Evolutionary conservation across 37 sponge, comb jelly and placozoan genomes (phyloP).

Genomic region (Eunapius fragilis): DNA sequence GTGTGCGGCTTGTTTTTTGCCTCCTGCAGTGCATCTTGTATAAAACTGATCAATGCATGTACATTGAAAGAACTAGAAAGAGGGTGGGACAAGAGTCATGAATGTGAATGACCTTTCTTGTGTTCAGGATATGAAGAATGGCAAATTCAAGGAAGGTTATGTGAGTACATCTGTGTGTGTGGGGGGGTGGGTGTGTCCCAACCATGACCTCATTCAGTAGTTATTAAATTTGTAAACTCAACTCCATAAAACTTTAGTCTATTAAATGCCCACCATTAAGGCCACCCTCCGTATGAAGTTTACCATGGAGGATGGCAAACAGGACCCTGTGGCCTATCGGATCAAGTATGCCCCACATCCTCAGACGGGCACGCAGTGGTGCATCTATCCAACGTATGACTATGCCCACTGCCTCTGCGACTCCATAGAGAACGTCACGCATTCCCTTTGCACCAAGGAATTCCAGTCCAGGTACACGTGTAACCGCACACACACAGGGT

Average conservation of each 20-base stretch:
- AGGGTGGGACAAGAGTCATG: too few relatives aligned
- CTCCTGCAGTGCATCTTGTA: too few relatives aligned
- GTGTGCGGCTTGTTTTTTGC: too few relatives aligned
- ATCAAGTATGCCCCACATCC: constrained; percentile 97
- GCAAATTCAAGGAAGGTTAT: constrained; percentile 90
- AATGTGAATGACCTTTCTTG: too few relatives aligned
- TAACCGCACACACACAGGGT: too few relatives aligned
- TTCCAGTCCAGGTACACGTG: constrained; percentile 93
- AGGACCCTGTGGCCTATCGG: constrained; percentile 98
- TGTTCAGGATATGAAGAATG: constrained; percentile 90
- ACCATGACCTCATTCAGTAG: too few relatives aligned
- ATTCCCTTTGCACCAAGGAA: constrained; percentile 99
- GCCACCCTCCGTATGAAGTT: constrained; percentile 96
- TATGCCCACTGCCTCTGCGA: constrained; percentile 99
- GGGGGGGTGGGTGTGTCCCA: too few relatives aligned
- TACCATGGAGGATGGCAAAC: constrained; percentile 94
- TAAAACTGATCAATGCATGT: too few relatives aligned
- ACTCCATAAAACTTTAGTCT: too few relatives aligned
- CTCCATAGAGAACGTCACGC: constrained; percentile 97
- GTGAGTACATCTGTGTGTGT: background rate
- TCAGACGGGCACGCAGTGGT: constrained; percentile 90
- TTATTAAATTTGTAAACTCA: background rate
- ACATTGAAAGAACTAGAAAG: too few relatives aligned
- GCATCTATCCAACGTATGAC: constrained; percentile 99
- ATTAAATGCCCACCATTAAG: constrained; percentile 17